Conservation (phyloP, 2,113 vertebrate species). For the Chamaetylas fuelleborni region DNA sequence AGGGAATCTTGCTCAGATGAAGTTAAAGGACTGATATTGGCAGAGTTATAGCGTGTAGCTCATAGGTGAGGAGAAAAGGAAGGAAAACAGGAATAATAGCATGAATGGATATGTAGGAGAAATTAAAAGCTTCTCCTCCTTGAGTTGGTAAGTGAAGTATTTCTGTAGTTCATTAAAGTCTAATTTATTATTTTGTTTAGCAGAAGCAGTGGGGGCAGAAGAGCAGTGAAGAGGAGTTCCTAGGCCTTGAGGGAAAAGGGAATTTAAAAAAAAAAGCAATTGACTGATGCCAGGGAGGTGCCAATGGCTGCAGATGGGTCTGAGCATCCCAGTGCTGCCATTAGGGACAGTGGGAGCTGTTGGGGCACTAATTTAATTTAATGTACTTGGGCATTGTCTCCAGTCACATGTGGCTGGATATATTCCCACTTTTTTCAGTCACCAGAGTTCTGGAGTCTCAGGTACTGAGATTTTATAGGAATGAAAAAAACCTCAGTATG, state of each 20-base stretch:
- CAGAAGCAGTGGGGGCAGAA: not conserved
- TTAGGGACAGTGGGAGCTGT: not conserved
- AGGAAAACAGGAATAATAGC: not conserved
- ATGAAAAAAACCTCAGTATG: not conserved
- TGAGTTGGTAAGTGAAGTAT: not conserved
- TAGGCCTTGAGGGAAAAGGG: not conserved
- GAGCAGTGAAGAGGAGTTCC: not conserved
- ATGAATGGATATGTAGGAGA: not conserved
- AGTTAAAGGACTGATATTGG: not conserved
- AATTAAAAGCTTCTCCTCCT: not conserved
- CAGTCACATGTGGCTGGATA: not conserved
- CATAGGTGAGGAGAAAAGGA: not conserved
- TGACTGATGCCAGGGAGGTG: not conserved
- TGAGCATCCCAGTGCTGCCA: not conserved
- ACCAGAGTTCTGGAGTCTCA: not conserved
- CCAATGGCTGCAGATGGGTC: not conserved
- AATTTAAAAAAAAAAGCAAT: not conserved
- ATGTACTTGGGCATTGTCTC: not conserved
- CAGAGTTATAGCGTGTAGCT: not conserved
- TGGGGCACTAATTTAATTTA: not conserved
- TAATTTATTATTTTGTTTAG: not conserved
- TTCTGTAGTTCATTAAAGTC: not conserved
- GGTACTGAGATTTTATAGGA: not conserved
- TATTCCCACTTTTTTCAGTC: not conserved
- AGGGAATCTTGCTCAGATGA: not conserved